A percentile compares a stretch with the other conserved stretches of the same genome.
phyloP scores from a whole-genome alignment of 1,140 invertebrate genomes.

The Pygmarrhopalites habei region DNA sequence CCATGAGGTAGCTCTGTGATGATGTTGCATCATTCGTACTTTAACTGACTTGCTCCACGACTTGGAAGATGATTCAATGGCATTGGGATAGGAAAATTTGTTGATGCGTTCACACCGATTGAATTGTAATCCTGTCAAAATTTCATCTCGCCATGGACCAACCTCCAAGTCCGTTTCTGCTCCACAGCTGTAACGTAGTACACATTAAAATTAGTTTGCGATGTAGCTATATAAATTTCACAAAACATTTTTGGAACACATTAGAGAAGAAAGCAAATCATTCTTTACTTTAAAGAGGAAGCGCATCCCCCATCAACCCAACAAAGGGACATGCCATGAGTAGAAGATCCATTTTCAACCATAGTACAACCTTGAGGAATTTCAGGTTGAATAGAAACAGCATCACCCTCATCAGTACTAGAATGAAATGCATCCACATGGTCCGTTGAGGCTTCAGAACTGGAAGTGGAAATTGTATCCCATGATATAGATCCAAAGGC shows the following conservation, averaged over 20 bases:
- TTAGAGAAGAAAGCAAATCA: not conserved
- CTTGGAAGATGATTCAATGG: constrained; percentile 22
- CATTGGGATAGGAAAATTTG: constrained; percentile 33
- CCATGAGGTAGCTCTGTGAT: constrained; percentile 13
- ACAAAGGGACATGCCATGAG: constrained; percentile 15
- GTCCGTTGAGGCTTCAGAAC: not conserved
- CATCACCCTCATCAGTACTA: not conserved
- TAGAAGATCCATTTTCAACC: not conserved
- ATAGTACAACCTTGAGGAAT: constrained; percentile 20
- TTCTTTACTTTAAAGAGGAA: constrained; percentile 17
- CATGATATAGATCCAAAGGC: constrained; percentile 21
- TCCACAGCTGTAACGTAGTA: constrained; percentile 12
- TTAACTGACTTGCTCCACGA: constrained; percentile 29
- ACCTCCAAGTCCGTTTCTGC: constrained; percentile 32
- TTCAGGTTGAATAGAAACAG: constrained; percentile 31
- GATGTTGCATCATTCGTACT: constrained; percentile 20
- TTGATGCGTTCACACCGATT: constrained; percentile 8
- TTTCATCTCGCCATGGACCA: constrained; percentile 37
- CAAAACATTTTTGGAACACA: not conserved
- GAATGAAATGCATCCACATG: not conserved
- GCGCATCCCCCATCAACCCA: constrained; percentile 35
- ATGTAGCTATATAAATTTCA: not conserved
- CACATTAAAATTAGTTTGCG: not conserved
- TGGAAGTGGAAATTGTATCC: constrained; percentile 25
- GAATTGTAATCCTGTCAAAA: constrained; percentile 24